phyloP scores from a whole-genome alignment of 1,140 invertebrate genomes.

The Ptiloglossa arizonensis region DNA sequence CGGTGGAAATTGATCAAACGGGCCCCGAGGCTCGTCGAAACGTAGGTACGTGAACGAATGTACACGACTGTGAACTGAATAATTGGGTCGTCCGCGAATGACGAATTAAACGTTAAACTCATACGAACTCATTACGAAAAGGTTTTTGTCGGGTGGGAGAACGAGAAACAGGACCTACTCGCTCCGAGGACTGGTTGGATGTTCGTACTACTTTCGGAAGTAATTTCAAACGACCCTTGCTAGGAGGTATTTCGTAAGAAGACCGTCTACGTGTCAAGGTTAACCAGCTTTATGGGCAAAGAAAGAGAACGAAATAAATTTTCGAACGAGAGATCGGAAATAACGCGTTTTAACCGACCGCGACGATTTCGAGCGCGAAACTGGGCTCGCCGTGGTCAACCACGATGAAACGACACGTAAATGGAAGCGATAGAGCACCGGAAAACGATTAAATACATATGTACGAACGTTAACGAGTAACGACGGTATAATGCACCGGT shows the following conservation, averaged over 20 bases:
- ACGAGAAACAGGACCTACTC: slow-evolving; percentile 49
- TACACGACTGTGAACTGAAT: slow-evolving; percentile 7
- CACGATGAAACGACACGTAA: too few species aligned
- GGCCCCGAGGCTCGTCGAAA: too few species aligned
- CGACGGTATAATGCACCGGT: too few species aligned
- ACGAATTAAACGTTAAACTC: slow-evolving; percentile 15
- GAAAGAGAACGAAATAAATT: background rate
- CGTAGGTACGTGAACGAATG: background rate
- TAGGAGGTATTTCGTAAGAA: background rate
- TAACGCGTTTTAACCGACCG: background rate
- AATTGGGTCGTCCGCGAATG: slow-evolving; percentile 3
- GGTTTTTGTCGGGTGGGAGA: slow-evolving; percentile 59
- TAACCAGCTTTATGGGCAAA: background rate
- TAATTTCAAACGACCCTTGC: slow-evolving; percentile 10
- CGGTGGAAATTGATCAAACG: background rate
- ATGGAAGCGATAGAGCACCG: too few species aligned
- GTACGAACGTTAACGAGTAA: too few species aligned
- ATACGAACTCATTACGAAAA: slow-evolving; percentile 57
- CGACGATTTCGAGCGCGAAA: too few species aligned
- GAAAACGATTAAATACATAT: too few species aligned
- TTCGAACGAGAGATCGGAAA: background rate
- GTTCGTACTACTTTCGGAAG: slow-evolving; percentile 16
- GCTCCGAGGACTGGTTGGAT: background rate
- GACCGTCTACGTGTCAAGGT: background rate
- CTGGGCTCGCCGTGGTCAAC: too few species aligned